Evolutionary conservation across 2,797 vertebrate genomes (phyloP), one percentile per base, ranked within the genome.

Genomic region (Mus minutoides): DNA sequence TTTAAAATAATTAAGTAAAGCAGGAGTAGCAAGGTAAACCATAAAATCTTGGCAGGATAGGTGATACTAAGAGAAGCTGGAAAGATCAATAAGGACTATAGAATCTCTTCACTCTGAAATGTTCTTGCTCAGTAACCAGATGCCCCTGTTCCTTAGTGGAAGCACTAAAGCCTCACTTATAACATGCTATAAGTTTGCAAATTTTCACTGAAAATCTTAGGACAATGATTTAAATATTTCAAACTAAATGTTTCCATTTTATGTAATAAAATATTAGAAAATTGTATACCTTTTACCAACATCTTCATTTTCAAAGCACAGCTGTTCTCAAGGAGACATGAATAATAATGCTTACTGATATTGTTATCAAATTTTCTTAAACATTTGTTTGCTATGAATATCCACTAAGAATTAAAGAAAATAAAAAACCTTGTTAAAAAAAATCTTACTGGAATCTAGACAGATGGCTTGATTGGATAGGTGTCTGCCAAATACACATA

Each of bases 31-130:
- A 77, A 56, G 90, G 56, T 43, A 54, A 92, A 40, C 78, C 83
- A 0, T 89, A 62, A 95, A 95, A 26, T 0, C 9, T 26, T 24
- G 43, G 6, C 29, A 90, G 71, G 2, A 26, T 92, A 85, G n/a
- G 95, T 64, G 94, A 69, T 52, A 88, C 95, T 84, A 89, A 95
- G 92, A 78, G n/a, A 37, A 37, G 37, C 14, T 3, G 37, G 7
- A 40, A 40, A 40, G n/a, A 40, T n/a, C 17, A 4, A n/a, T 69
- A 19, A 69, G 67, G 16, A 8, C 67, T n/a, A 3, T 71, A n/a
- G 64, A 37, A 37, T 21, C 37, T 9, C 46, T 46, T 37, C 19
- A 8, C n/a, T n/a, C n/a, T 40, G 71, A 24, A 24, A 12, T 24
- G 71, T 4, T 12, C 71, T 24, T 40, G 37, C 21, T 73, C 75